phyloP scores from a whole-genome alignment of 2,113 vertebrate species.

The Heteronetta atricapilla region DNA sequence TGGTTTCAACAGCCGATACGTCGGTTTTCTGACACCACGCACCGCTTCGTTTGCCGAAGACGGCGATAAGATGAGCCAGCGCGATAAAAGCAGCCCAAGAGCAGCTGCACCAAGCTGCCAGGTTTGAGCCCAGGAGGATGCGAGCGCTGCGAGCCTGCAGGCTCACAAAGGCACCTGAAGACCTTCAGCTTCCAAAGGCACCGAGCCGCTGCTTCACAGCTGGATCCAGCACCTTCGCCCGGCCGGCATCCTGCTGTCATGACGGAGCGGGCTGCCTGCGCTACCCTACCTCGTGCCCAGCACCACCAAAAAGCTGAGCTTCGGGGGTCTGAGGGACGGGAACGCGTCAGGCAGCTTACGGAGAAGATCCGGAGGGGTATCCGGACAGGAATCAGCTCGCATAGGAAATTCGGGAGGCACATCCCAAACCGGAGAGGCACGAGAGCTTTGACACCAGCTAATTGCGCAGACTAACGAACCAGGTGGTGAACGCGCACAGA shows the following conservation, averaged over 20 bases:
- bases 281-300: not conserved
- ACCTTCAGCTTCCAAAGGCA: not conserved
- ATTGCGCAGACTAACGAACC: not conserved
- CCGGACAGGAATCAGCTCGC: constrained; percentile 40
- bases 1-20: not conserved
- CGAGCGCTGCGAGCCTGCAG: not conserved
- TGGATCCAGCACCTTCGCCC: accelerated
- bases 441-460: not conserved
- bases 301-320: not conserved
- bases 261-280: not conserved
- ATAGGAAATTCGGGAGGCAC: constrained; percentile 11
- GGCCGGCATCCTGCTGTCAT: not conserved
- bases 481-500: not conserved
- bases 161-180: not conserved
- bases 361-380: not conserved
- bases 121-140: not conserved
- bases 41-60: not conserved
- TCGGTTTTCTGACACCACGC: not conserved
- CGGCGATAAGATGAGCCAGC: not conserved
- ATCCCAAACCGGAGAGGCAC: not conserved
- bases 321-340: not conserved
- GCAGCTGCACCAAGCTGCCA: not conserved
- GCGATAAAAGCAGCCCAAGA: not conserved
- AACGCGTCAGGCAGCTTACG: not conserved
- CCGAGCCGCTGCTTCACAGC: not conserved